Evolutionary conservation across 2,113 vertebrate species (phyloP), one percentile per base, ranked within the genome.

Genomic region (Cyprinodon variegatus): DNA sequence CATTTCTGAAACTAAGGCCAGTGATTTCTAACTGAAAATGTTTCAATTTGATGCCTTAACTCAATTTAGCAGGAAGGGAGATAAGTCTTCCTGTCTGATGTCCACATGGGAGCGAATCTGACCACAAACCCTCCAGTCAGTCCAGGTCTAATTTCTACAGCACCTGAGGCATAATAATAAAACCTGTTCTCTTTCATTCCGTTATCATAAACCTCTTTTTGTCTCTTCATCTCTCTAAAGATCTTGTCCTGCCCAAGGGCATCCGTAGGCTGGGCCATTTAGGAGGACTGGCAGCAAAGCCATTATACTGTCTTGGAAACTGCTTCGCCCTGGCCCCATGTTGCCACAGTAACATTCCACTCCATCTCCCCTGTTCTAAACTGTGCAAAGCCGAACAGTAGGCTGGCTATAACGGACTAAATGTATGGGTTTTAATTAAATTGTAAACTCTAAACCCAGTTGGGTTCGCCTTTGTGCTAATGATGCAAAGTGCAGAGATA

Each of bases 281-380:
- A 74, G 68, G 67, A 73, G 70, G 77, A 82, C 65, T 74, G 53
- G 74, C 68, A 76, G 77, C 17, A 37, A 53, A 81, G 68, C 63
- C 39, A 37, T 7, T 40, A 22, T 70, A 43, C 61, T 41, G 78
- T 69, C 73, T 4, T 74, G 40, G 77, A 87, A 75, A 83, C 77
- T 1, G 9, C 67, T 70, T 36, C 61, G 65, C 45, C 15, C 69
- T 78, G 62, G 67, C 43, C 73, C 39, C 45, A 22, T 15, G 76
- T 85, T 84, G 69, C 77, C 59, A 60, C 84, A n/a, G 83, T 62
- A 87, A 88, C 84, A 73, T 37, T 73, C 66, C 38, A 12, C 45
- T 48, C 75, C 45, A 59, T 68, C 57, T 63, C 37, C 46, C 77
- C 20, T 11, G 5, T 78, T 72, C 61, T 65, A 45, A 65, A 36